These are phyloP conservation scores for Solea senegalensis DNA, from an alignment of 2,113 vertebrate genomes.

Conservation along the genomic window DNA sequence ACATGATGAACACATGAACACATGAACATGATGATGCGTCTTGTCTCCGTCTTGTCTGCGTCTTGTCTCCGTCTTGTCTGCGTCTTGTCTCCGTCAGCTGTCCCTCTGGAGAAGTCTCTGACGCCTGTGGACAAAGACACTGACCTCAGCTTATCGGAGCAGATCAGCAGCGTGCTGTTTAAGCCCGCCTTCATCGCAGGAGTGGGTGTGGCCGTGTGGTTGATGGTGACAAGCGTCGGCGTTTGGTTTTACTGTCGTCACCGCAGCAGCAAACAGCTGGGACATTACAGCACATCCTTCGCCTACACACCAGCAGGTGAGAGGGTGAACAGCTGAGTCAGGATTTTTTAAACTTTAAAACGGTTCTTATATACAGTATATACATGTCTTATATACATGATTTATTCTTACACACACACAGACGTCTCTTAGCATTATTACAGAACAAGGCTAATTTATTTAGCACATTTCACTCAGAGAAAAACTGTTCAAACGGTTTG, in stretches of 20 bases:
- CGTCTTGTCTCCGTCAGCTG: slow-evolving; percentile 33
- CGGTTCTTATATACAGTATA: too few species aligned
- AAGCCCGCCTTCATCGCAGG: slow-evolving; percentile 92
- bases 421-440: too few species aligned
- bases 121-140: slow-evolving; percentile 67
- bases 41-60: too few species aligned
- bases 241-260: slow-evolving; percentile 90
- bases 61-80: too few species aligned
- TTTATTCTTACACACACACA: too few species aligned
- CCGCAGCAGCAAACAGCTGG: slow-evolving; percentile 91
- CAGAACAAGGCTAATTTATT: too few species aligned
- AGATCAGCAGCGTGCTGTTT: slow-evolving; percentile 83
- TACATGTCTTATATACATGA: too few species aligned
- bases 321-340: background rate
- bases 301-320: slow-evolving; percentile 91
- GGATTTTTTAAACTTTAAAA: too few species aligned
- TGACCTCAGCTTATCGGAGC: slow-evolving; percentile 81
- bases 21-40: background rate
- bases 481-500: too few species aligned
- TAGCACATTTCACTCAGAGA: too few species aligned
- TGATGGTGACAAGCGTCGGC: slow-evolving; percentile 88
- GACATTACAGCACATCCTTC: slow-evolving; percentile 95
- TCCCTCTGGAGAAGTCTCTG: slow-evolving; percentile 54
- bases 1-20: too few species aligned
- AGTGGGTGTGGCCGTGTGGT: slow-evolving; percentile 87